phyloP scores from a whole-genome alignment of 2,113 vertebrate genomes.

The Nibea coibor region DNA sequence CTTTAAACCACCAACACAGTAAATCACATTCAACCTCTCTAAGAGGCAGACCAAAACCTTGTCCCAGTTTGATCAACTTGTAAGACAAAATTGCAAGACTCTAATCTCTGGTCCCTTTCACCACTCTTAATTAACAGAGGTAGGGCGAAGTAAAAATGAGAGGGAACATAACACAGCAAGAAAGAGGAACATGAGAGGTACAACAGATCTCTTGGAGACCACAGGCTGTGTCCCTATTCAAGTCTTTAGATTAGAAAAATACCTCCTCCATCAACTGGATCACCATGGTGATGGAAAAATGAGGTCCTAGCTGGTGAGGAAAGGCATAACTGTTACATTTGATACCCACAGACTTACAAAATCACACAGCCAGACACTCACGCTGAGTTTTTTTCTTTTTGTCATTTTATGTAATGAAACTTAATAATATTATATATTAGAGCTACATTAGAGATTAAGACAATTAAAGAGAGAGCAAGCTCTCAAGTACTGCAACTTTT shows the following conservation, averaged over 20 bases:
- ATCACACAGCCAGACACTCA: not conserved
- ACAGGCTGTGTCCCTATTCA: constrained; percentile 36
- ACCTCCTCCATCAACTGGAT: constrained; percentile 38
- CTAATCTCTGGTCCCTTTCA: constrained; percentile 41
- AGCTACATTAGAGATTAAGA: not conserved
- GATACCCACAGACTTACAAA: constrained; percentile 11
- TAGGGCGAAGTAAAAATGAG: constrained; percentile 22
- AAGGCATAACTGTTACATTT: not conserved
- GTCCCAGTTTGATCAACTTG: constrained; percentile 40
- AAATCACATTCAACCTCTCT: not conserved
- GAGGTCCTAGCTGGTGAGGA: constrained; percentile 10
- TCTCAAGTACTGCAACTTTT: not conserved
- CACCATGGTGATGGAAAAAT: constrained; percentile 37
- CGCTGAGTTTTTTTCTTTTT: not conserved
- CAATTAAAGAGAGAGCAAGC: not conserved
- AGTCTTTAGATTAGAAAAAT: constrained; percentile 33
- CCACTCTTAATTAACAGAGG: constrained; percentile 52
- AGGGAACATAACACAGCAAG: constrained; percentile 18
- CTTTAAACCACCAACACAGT: not conserved
- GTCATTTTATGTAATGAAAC: not conserved
- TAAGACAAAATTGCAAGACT: constrained; percentile 10
- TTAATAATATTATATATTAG: not conserved
- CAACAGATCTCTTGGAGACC: constrained; percentile 11
- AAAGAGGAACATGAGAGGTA: constrained; percentile 21
- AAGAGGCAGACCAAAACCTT: constrained; percentile 12